Conservation (phyloP, 2,797 vertebrate genomes). For the Spondyliosoma cantharus region DNA sequence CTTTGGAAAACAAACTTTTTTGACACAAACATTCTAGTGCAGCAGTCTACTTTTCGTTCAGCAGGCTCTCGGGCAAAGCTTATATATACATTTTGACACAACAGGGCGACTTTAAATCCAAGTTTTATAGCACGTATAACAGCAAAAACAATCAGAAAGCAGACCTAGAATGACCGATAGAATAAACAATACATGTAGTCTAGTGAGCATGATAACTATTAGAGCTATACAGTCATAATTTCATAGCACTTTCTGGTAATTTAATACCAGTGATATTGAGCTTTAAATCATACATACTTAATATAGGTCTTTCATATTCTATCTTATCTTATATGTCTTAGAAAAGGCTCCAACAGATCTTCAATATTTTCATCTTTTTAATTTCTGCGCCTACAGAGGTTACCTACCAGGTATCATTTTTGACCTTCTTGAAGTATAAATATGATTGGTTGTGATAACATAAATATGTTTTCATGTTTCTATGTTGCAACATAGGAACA, state of each 20-base stretch:
- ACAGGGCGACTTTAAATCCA: background rate
- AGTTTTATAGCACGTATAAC: background rate
- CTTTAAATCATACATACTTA: conserved; percentile 1
- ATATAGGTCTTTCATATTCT: conserved; percentile 14
- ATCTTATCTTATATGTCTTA: background rate
- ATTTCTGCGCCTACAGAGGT: background rate
- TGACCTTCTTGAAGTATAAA: background rate
- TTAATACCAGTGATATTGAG: background rate
- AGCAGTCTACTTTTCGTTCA: background rate
- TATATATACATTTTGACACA: background rate
- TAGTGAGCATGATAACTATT: background rate
- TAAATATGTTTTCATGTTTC: background rate
- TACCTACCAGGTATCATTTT: background rate
- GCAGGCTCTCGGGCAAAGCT: background rate
- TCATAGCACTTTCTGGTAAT: background rate
- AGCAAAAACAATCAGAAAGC: background rate
- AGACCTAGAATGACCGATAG: background rate
- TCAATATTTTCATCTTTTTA: background rate
- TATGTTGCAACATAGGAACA: background rate
- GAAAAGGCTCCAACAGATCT: background rate
- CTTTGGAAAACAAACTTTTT: background rate
- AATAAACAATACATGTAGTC: background rate
- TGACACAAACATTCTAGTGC: background rate
- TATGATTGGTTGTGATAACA: background rate
- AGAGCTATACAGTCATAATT: conserved; percentile 1